Conservation (phyloP, 2,888 invertebrate species). For the Macropis europaea region DNA sequence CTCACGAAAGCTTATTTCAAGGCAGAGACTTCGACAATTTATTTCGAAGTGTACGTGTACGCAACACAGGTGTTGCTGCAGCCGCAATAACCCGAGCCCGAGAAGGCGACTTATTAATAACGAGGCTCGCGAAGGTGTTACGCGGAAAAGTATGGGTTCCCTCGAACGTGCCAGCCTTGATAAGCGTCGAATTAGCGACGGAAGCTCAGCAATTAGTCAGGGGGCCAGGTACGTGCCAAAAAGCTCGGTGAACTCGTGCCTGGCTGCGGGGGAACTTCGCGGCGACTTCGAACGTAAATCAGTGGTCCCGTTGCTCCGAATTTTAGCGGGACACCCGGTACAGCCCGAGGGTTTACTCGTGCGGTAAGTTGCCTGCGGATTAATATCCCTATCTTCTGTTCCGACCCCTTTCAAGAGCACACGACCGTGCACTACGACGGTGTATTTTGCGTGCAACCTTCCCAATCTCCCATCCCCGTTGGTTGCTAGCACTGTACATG, state of each 20-base stretch:
- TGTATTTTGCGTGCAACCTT: slow-evolving; percentile 23
- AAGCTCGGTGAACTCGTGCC: slow-evolving; percentile 67
- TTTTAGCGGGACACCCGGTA: slow-evolving; percentile 66
- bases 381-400: slow-evolving; percentile 71
- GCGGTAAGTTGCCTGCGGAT: slow-evolving; percentile 67
- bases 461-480: neutral
- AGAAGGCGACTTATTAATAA: slow-evolving; percentile 48
- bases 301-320: slow-evolving; percentile 55
- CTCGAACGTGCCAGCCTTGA: slow-evolving; percentile 62
- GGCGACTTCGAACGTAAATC: slow-evolving; percentile 70
- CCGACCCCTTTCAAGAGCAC: slow-evolving; percentile 44
- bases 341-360: slow-evolving; percentile 36
- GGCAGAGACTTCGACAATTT: no score
- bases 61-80: slow-evolving; percentile 14
- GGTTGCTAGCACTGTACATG: slow-evolving; percentile 37
- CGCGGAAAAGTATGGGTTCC: slow-evolving; percentile 27
- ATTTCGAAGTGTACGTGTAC: no score
- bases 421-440: slow-evolving; percentile 25
- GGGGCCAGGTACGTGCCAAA: slow-evolving; percentile 67
- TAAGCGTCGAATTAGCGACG: slow-evolving; percentile 62
- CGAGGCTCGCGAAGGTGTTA: slow-evolving; percentile 28
- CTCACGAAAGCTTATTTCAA: no score
- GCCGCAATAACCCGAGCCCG: slow-evolving; percentile 13
- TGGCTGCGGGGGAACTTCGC: slow-evolving; percentile 58
- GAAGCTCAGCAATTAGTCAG: slow-evolving; percentile 61